Base-by-base conservation (phyloP, 2,888 invertebrate genomes). In the Drosophila subsilvestris region DNA sequence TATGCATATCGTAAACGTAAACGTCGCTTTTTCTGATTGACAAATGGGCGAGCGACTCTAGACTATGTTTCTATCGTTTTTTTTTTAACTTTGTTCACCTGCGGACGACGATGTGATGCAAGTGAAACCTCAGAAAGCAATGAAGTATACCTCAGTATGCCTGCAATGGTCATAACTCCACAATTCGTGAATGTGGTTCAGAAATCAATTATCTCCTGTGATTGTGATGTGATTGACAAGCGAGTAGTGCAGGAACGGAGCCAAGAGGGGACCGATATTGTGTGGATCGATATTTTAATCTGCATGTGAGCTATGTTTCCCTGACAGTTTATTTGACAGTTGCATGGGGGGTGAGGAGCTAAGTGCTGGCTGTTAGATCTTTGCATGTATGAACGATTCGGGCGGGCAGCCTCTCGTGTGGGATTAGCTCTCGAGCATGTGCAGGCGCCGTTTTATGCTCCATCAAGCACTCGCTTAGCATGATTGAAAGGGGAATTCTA, bases 1-100 rank as follows among this genome's bases (percentile, higher is more conserved):
- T 92, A 91, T 91, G 91, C 91, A 91, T 91, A 89, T 91, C 91
- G 90, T 54, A 63, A 60, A 53, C 90, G 90, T 80, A 74, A 74
- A 75, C 73, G 74, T 74, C 68, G 74, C 63, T 79, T 76, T 72
- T 72, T 77, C 70, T 89, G 85, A 86, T 89, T 86, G 85, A 86
- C 85, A 86, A 89, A 89, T 74, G 72, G 77, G 53, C 74, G 60
- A 73, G 70, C 50, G 59, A 54, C 55, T 75, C 68, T 51, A 58
- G 18, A 44, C 67, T 70, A 68, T 66, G 54, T 60, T 32, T 53
- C 55, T 60, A 49, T 49, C 20, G 12, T 58, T 63, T 71, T 71
- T 45, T 51, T 44, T 20, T 20, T n/a, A 32, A 68, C 71, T 57
- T n/a, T 57, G 27, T 47, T 20, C 59, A 51, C 51, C 65, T 72